Conservation (phyloP, 2,888 invertebrate genomes). For the Vanessa cardui region DNA sequence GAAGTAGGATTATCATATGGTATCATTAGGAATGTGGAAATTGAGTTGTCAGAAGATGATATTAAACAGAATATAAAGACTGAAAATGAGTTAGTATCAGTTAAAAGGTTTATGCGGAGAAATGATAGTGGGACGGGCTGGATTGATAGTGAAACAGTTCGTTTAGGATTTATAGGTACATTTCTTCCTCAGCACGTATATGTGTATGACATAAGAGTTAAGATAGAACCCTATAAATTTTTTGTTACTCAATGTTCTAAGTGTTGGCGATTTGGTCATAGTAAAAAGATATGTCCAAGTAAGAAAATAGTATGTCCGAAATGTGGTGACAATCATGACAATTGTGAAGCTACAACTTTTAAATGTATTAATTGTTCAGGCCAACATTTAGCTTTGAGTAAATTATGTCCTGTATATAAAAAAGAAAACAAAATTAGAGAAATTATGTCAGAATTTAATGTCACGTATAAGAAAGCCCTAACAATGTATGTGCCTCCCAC, state of each 20-base stretch:
- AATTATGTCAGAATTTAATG: no score
- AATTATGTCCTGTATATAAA: background rate
- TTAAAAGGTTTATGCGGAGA: background rate
- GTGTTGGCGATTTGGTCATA: no score
- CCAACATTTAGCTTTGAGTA: background rate
- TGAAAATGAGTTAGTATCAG: no score
- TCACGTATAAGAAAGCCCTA: no score
- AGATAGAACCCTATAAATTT: conserved; percentile 1
- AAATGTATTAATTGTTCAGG: background rate
- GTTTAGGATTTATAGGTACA: background rate
- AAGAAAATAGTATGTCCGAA: background rate
- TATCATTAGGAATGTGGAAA: background rate
- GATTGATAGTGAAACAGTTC: background rate
- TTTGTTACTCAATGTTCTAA: background rate
- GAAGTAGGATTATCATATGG: no score
- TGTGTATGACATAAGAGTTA: background rate
- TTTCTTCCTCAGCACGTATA: background rate
- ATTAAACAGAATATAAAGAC: background rate
- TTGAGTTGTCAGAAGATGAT: background rate
- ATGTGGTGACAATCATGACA: background rate
- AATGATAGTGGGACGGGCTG: background rate
- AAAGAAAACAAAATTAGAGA: background rate
- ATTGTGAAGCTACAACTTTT: background rate
- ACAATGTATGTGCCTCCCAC: no score
- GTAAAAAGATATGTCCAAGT: no score